phyloP scores from a whole-genome alignment of 2,888 invertebrate genomes.

The Mesochorus sp. region DNA sequence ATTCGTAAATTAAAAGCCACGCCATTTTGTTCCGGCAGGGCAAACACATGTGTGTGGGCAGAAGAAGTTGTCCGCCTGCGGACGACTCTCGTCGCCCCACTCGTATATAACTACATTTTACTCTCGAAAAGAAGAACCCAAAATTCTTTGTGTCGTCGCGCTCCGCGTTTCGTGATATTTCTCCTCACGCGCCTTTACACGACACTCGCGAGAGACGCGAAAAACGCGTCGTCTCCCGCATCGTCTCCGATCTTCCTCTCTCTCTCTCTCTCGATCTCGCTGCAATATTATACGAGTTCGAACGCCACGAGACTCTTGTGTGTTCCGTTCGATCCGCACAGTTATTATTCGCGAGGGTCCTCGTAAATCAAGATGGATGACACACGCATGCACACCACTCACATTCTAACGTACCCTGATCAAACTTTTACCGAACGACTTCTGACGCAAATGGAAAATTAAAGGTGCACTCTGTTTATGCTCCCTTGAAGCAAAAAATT shows the following conservation, averaged over 20 bases:
- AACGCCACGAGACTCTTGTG: constrained; percentile 63
- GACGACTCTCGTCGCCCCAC: constrained; percentile 54
- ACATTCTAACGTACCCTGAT: constrained; percentile 5
- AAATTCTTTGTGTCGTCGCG: constrained; percentile 38
- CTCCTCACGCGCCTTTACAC: background rate
- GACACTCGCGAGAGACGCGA: background rate
- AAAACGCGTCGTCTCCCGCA: constrained; percentile 29
- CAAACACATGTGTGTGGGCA: constrained; percentile 59
- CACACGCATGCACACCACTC: constrained; percentile 17
- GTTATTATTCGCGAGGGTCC: constrained; percentile 50
- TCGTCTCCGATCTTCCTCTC: too few relatives aligned
- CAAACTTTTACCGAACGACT: background rate
- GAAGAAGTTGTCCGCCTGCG: constrained; percentile 70
- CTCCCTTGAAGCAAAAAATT: too few relatives aligned
- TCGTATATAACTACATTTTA: constrained; percentile 26
- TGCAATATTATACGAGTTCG: constrained; percentile 38
- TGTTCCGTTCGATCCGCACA: constrained; percentile 37
- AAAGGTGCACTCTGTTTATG: too few relatives aligned
- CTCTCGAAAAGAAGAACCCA: background rate
- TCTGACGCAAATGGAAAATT: background rate
- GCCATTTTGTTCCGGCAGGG: constrained; percentile 69
- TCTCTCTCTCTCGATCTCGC: too few relatives aligned
- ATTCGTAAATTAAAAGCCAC: constrained; percentile 77
- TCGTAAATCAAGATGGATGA: constrained; percentile 57
- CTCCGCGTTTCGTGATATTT: constrained; percentile 15